A percentile compares a stretch with the other conserved stretches of the same genome.
These are phyloP conservation scores for Hypena proboscidalis DNA, from an alignment of 2,888 invertebrate species.

Conservation along the genomic window DNA sequence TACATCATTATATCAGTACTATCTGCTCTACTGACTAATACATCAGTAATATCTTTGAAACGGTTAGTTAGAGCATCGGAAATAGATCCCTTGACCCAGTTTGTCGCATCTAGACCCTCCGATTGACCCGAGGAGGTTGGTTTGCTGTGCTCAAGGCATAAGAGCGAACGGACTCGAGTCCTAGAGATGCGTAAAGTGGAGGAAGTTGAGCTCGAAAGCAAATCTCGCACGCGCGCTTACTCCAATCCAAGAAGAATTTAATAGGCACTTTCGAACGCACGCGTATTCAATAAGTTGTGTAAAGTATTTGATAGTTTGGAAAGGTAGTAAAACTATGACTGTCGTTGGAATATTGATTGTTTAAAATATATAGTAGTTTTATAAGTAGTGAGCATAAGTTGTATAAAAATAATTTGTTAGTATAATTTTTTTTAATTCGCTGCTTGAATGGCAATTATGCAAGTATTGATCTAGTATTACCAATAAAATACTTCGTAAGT, in stretches of 20 bases:
- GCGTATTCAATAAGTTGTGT: conserved; percentile 28
- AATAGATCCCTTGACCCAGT: conserved; percentile 46
- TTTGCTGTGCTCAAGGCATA: conserved; percentile 34
- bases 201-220: conserved; percentile 47
- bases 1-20: too few relatives aligned
- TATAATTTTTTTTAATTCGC: too few relatives aligned
- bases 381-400: too few relatives aligned
- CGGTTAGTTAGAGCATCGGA: conserved; percentile 36
- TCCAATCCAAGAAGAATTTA: conserved; percentile 32
- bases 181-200: conserved; percentile 44
- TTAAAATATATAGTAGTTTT: too few relatives aligned
- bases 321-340: too few relatives aligned
- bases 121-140: conserved; percentile 29
- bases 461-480: too few relatives aligned
- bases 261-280: conserved; percentile 22
- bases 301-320: not conserved
- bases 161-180: conserved; percentile 23
- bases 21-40: too few relatives aligned
- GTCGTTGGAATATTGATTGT: too few relatives aligned
- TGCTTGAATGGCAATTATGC: too few relatives aligned
- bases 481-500: too few relatives aligned
- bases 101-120: conserved; percentile 31
- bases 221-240: conserved; percentile 29
- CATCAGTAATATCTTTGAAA: conserved; percentile 31
- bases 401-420: too few relatives aligned